Evolutionary conservation across 2,113 vertebrate genomes (phyloP).

Genomic region (Mormoops blainvillei): DNA sequence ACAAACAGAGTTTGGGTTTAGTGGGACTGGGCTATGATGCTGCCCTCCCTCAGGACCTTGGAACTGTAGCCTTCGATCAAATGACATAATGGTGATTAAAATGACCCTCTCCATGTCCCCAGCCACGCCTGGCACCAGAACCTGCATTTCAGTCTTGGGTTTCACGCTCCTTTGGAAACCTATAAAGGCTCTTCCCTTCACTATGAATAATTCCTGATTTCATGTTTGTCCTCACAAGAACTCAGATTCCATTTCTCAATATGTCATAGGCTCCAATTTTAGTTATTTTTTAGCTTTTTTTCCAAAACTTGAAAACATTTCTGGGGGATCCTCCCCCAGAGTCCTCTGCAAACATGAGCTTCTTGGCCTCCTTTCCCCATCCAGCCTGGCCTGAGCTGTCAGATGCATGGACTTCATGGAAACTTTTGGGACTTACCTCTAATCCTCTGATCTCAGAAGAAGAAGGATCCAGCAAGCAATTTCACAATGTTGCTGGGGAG

Average conservation of each 20-base stretch:
- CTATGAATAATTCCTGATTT: background rate
- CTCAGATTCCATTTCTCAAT: background rate
- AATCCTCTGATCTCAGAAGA: slow-evolving; percentile 4
- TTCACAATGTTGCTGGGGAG: background rate
- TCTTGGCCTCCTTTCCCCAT: background rate
- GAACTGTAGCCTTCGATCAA: background rate
- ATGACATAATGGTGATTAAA: background rate
- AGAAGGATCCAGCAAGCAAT: background rate
- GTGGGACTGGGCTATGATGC: background rate
- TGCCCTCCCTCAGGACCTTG: background rate
- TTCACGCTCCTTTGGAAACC: background rate
- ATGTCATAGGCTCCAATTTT: background rate
- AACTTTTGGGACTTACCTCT: background rate
- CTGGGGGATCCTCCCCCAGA: background rate
- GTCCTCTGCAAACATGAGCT: slow-evolving; percentile 8
- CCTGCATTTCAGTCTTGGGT: background rate
- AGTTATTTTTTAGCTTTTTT: background rate
- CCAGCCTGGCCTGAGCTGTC: background rate
- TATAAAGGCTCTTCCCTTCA: background rate
- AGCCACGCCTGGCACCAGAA: background rate
- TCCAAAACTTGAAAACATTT: background rate
- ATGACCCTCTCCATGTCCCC: background rate
- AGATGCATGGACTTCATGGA: background rate
- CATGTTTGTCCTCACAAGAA: slow-evolving; percentile 11
- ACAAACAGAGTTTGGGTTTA: background rate